phyloP scores from a whole-genome alignment of 2,113 vertebrate genomes.

The Notothenia rossii region DNA sequence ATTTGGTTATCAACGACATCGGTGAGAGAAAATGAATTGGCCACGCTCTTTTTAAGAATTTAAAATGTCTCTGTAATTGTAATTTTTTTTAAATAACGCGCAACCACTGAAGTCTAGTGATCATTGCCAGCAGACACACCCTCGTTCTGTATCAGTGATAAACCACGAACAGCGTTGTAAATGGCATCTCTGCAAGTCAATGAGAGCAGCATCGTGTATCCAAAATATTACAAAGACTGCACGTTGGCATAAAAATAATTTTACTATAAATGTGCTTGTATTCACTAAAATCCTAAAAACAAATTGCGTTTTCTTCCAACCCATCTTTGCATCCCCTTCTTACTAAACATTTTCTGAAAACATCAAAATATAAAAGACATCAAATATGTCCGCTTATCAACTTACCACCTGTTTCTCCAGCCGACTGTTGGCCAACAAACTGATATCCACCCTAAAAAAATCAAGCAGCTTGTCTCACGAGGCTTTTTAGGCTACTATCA shows the following conservation, averaged over 20 bases:
- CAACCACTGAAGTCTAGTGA: constrained; percentile 5
- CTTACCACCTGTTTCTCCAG: constrained; percentile 68
- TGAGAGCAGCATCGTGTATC: neutral
- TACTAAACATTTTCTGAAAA: neutral
- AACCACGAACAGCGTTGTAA: constrained; percentile 13
- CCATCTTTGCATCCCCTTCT: neutral
- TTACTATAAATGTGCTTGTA: neutral
- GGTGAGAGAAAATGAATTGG: neutral
- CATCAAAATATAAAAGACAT: neutral
- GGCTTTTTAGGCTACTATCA: constrained; percentile 46
- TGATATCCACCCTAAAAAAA: constrained; percentile 42
- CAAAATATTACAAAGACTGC: neutral
- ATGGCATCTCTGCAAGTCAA: neutral
- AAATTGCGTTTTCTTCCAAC: neutral
- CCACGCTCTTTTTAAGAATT: neutral
- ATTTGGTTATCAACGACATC: neutral
- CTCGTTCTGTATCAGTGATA: constrained; percentile 1
- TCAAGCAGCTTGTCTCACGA: constrained; percentile 45
- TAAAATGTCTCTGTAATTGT: neutral
- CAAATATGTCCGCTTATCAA: constrained; percentile 28
- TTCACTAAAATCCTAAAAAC: neutral
- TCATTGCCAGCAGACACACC: constrained; percentile 59
- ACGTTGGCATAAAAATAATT: neutral
- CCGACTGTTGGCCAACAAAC: constrained; percentile 32
- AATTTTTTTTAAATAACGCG: neutral